Evolutionary conservation across 2,797 vertebrate genomes (phyloP).

Genomic region (Pseudomugil tenellus): DNA sequence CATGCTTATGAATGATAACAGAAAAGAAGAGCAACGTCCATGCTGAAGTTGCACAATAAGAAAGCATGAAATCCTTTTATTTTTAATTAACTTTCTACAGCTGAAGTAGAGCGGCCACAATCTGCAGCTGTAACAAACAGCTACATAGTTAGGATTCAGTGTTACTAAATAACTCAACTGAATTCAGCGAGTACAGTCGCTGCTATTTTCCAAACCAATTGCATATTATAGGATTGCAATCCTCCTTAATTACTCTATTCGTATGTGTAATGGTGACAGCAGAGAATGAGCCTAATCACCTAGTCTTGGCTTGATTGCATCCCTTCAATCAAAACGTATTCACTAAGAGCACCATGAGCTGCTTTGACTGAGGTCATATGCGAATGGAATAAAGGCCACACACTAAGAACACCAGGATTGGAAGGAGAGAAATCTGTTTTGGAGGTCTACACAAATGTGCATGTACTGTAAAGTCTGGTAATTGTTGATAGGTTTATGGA

Average conservation of each 20-base stretch:
- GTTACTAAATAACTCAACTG: conserved; percentile 14
- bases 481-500: background rate
- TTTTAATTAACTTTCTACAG: background rate
- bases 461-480: background rate
- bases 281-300: conserved; percentile 41
- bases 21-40: background rate
- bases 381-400: conserved; percentile 23
- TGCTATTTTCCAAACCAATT: background rate
- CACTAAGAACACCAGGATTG: background rate
- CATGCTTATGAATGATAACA: background rate
- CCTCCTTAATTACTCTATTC: conserved; percentile 31
- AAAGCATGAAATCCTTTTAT: background rate
- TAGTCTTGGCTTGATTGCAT: conserved; percentile 44
- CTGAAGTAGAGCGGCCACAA: background rate
- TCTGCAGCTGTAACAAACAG: conserved; percentile 17
- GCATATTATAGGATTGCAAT: conserved; percentile 28
- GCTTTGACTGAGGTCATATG: conserved; percentile 8
- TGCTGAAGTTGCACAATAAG: background rate
- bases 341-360: conserved; percentile 18
- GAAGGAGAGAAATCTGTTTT: background rate
- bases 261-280: conserved; percentile 22
- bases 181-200: background rate
- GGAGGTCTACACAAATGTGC: background rate
- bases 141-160: background rate
- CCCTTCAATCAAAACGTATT: conserved; percentile 57